A percentile compares a stretch with the other conserved stretches of the same genome.
phyloP scores from a whole-genome alignment of 2,888 invertebrate species.

The Microchrysa polita region DNA sequence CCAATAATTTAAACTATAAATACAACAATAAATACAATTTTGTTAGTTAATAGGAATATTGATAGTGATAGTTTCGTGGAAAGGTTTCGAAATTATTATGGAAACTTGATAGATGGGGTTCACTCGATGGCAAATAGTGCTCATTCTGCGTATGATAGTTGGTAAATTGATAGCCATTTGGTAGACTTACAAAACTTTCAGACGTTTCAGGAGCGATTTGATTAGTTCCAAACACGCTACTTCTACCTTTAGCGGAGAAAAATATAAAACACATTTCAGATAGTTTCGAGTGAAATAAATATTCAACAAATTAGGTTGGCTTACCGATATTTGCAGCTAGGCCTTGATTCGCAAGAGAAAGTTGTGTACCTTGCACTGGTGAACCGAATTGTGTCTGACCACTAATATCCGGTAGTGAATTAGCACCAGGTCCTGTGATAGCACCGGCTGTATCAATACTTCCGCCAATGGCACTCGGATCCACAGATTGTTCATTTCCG shows the following conservation, averaged over 20 bases:
- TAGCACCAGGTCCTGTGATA: background rate
- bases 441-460: background rate
- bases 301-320: background rate
- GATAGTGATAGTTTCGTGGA: conserved; percentile 21
- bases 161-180: conserved; percentile 11
- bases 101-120: conserved; percentile 17
- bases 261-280: background rate
- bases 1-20: conserved; percentile 5
- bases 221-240: conserved; percentile 23
- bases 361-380: background rate
- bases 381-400: background rate
- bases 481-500: background rate
- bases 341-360: background rate
- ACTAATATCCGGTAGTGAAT: background rate
- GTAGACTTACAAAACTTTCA: conserved; percentile 18
- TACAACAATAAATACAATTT: conserved; percentile 19
- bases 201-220: conserved; percentile 12
- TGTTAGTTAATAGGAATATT: conserved; percentile 11
- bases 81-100: background rate
- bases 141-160: conserved; percentile 6
- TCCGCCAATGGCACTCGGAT: background rate
- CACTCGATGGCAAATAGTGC: conserved; percentile 5
- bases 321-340: conserved; percentile 21
- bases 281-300: background rate
- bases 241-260: conserved; percentile 21